A percentile compares a stretch with the other conserved stretches of the same genome.
phyloP scores from a whole-genome alignment of 2,113 vertebrate species.

The Lasiurus cinereus region DNA sequence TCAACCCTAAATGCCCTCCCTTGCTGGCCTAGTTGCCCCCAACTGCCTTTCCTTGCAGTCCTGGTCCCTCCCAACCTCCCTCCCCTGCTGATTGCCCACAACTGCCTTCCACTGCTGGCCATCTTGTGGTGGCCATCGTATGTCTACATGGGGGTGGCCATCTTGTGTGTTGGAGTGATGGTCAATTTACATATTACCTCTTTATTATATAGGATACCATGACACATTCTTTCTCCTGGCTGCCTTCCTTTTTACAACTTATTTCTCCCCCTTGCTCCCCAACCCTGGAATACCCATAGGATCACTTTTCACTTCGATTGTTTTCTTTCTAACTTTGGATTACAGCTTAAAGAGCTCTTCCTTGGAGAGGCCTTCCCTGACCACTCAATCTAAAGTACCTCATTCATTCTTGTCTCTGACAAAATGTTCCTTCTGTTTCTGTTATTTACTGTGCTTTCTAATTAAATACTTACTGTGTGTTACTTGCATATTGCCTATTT shows the following conservation, averaged over 20 bases:
- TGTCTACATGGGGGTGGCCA: too few species aligned
- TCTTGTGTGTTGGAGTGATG: too few species aligned
- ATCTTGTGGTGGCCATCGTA: too few species aligned
- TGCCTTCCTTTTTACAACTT: accelerated
- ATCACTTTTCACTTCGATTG: background rate
- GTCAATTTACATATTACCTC: too few species aligned
- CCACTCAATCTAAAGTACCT: background rate
- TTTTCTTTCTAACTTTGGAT: background rate
- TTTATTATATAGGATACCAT: background rate
- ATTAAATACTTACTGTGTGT: background rate
- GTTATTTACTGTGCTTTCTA: background rate
- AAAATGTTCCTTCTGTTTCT: background rate
- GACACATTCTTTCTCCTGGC: background rate
- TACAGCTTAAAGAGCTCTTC: background rate
- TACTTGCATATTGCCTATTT: background rate
- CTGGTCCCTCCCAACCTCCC: too few species aligned
- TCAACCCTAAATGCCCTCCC: too few species aligned
- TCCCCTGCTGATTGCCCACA: too few species aligned
- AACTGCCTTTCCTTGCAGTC: too few species aligned
- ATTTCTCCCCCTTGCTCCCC: background rate
- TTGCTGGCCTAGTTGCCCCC: too few species aligned
- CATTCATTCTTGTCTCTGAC: background rate
- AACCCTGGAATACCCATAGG: background rate
- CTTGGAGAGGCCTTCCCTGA: background rate
- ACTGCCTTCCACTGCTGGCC: too few species aligned